Percentiles rank a stretch among this genome's conserved stretches.
Conservation (phyloP, 2,797 vertebrate genomes). For the Bovichtus diacanthus region DNA sequence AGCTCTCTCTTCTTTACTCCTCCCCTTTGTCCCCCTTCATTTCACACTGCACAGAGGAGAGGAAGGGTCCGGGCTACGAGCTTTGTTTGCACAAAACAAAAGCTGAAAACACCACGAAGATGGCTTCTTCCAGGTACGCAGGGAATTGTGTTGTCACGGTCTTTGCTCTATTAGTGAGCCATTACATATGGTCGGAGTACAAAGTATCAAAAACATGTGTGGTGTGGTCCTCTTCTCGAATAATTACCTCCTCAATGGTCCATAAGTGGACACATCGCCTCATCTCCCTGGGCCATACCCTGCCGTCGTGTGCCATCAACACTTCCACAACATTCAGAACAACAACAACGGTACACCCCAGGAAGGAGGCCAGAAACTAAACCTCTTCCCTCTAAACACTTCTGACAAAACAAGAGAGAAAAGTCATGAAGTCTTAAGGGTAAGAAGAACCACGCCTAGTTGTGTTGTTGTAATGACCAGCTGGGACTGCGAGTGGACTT, state of each 20-base stretch:
- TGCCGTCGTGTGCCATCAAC: slow-evolving; percentile 36
- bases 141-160: slow-evolving; percentile 46
- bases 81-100: slow-evolving; percentile 56
- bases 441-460: slow-evolving; percentile 9
- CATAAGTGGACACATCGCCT: slow-evolving; percentile 47
- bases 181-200: slow-evolving; percentile 56
- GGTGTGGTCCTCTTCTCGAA: slow-evolving; percentile 36
- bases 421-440: background rate
- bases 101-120: slow-evolving; percentile 44
- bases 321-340: slow-evolving; percentile 45
- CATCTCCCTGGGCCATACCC: slow-evolving; percentile 44
- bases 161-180: slow-evolving; percentile 33
- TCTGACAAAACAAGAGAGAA: slow-evolving; percentile 29
- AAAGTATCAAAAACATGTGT: slow-evolving; percentile 67
- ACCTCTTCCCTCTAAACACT: slow-evolving; percentile 4
- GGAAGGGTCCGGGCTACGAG: slow-evolving; percentile 21
- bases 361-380: slow-evolving; percentile 38
- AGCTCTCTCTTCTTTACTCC: slow-evolving; percentile 8
- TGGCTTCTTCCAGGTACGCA: slow-evolving; percentile 44
- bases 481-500: background rate
- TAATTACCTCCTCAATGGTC: slow-evolving; percentile 57
- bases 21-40: slow-evolving; percentile 2
- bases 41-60: slow-evolving; percentile 24
- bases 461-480: slow-evolving; percentile 20
- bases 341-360: slow-evolving; percentile 25